Percentiles rank a stretch among this genome's conserved stretches.
phyloP scores from a whole-genome alignment of 2,797 vertebrate species.

The Caiman crocodilus region DNA sequence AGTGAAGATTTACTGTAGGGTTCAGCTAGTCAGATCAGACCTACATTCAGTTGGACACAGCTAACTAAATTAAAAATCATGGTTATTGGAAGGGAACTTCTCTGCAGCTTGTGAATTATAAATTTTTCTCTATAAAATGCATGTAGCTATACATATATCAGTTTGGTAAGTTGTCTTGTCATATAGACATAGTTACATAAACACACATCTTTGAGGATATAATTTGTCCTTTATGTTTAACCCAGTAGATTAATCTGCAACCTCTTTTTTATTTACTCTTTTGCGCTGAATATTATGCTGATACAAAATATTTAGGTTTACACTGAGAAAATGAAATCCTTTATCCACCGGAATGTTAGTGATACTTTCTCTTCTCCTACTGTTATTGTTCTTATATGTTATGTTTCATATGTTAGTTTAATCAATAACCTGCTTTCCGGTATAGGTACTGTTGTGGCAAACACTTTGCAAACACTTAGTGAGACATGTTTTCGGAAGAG shows the following conservation, averaged over 20 bases:
- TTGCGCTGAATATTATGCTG: neutral
- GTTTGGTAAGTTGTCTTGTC: neutral
- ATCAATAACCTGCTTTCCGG: neutral
- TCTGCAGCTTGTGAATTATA: neutral
- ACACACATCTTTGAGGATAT: neutral
- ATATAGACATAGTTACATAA: neutral
- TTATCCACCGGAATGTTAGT: neutral
- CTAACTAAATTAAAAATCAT: neutral
- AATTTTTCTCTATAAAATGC: neutral
- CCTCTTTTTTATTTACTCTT: neutral
- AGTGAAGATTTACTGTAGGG: neutral
- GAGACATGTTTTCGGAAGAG: neutral
- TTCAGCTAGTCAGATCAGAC: neutral
- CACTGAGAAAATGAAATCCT: neutral
- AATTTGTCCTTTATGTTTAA: accelerated
- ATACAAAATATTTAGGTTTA: neutral
- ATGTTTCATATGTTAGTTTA: neutral
- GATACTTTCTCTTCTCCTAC: neutral
- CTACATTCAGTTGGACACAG: neutral
- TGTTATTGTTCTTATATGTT: neutral
- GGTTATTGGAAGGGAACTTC: neutral
- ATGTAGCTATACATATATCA: neutral
- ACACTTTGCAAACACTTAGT: neutral
- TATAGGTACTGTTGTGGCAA: neutral
- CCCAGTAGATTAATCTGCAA: neutral